These are phyloP conservation scores for Tricholaema leucomelas DNA, from an alignment of 2,113 vertebrate genomes.

Conservation along the genomic window DNA sequence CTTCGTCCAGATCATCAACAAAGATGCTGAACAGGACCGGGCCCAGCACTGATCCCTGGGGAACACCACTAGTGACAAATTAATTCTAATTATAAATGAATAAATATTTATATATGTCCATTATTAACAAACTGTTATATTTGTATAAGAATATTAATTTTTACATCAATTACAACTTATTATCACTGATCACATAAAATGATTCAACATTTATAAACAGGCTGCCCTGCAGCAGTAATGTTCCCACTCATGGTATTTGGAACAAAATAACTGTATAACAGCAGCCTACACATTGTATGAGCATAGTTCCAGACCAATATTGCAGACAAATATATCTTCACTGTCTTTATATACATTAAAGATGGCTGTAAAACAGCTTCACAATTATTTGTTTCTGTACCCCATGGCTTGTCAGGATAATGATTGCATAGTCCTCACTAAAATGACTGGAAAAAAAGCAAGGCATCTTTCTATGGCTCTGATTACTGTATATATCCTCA, in stretches of 20 bases:
- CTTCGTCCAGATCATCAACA: too few species aligned
- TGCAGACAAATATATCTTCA: not conserved
- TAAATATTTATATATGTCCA: not conserved
- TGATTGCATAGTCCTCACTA: not conserved
- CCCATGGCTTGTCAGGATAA: not conserved
- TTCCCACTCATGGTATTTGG: fast-evolving
- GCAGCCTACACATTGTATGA: not conserved
- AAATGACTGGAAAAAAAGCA: not conserved
- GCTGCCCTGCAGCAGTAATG: not conserved
- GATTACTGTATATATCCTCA: not conserved
- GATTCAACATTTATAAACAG: not conserved
- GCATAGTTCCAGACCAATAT: not conserved
- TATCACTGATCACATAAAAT: not conserved
- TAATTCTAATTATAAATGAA: not conserved
- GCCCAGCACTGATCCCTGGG: too few species aligned
- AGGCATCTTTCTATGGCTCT: not conserved
- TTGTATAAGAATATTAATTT: not conserved
- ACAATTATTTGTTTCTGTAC: not conserved
- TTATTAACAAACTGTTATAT: not conserved
- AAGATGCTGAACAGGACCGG: too few species aligned
- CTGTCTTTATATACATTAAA: not conserved
- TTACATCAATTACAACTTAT: not conserved
- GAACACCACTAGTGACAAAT: too few species aligned
- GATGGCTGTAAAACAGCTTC: not conserved
- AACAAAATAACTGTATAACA: not conserved